Percentiles rank a stretch among this genome's conserved stretches.
These are phyloP conservation scores for Clarias magur DNA, from an alignment of 2,113 vertebrate genomes.

Conservation along the genomic window DNA sequence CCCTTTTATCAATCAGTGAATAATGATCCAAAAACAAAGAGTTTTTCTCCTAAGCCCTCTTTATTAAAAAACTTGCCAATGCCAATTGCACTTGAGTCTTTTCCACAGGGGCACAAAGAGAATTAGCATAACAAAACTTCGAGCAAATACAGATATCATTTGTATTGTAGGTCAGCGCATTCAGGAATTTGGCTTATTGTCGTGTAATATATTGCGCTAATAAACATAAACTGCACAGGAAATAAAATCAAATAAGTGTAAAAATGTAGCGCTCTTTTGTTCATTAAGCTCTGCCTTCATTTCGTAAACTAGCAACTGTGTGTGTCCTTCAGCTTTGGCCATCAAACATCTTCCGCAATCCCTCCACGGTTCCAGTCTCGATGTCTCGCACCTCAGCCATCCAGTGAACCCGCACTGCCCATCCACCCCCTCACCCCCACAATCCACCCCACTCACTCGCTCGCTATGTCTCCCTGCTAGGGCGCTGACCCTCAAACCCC, in stretches of 20 bases:
- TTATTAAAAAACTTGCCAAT: slow-evolving; percentile 51
- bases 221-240: neutral
- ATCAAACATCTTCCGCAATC: neutral
- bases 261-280: neutral
- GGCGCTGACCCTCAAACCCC: slow-evolving; percentile 22
- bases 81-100: slow-evolving; percentile 44
- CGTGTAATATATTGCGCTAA: neutral
- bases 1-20: slow-evolving; percentile 45
- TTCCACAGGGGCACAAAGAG: slow-evolving; percentile 33
- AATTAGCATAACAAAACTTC: slow-evolving; percentile 38
- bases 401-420: neutral
- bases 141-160: slow-evolving; percentile 35
- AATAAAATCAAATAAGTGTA: neutral
- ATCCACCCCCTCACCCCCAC: too few relatives aligned
- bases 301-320: neutral
- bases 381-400: slow-evolving; percentile 13
- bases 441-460: neutral
- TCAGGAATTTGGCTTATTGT: slow-evolving; percentile 16
- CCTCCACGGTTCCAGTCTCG: neutral
- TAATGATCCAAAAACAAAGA: slow-evolving; percentile 50
- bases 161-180: slow-evolving; percentile 26
- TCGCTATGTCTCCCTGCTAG: slow-evolving; percentile 38
- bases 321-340: slow-evolving; percentile 17
- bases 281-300: neutral
- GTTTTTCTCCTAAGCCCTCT: slow-evolving; percentile 47